Conservation (phyloP, 2,797 vertebrate genomes). For the Enteromius trimaculatus region DNA sequence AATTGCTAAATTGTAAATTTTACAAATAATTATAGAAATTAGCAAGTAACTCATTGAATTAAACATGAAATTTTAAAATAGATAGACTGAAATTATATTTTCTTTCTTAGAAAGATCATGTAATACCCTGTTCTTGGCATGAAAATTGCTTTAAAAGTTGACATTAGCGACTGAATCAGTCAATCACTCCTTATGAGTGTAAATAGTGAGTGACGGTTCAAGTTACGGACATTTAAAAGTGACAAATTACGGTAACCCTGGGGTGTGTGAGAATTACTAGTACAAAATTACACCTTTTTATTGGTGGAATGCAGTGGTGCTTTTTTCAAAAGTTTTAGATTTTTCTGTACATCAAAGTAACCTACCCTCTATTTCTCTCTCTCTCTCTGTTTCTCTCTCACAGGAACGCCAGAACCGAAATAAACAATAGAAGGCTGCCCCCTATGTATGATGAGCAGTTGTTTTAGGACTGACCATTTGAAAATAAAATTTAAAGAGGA, state of each 20-base stretch:
- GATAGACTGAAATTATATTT: not conserved
- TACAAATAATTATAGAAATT: not conserved
- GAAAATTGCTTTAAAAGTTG: not conserved
- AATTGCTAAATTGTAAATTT: not conserved
- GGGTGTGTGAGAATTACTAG: not conserved
- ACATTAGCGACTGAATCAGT: not conserved
- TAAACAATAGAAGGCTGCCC: slow-evolving; percentile 84
- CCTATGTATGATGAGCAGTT: slow-evolving; percentile 71
- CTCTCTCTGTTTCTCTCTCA: slow-evolving; percentile 22
- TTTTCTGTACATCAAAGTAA: slow-evolving; percentile 27
- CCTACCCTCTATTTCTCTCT: slow-evolving; percentile 18
- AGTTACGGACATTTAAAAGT: not conserved
- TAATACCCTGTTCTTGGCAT: not conserved
- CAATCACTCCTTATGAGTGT: not conserved
- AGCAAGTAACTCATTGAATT: not conserved
- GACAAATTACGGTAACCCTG: not conserved
- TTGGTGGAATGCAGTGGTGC: not conserved
- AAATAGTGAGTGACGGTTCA: not conserved
- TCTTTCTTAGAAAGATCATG: not conserved
- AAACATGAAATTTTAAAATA: not conserved
- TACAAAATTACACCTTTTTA: not conserved
- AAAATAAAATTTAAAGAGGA: slow-evolving; percentile 71
- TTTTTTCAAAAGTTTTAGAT: not conserved
- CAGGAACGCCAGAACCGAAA: slow-evolving; percentile 94
- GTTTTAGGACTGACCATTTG: slow-evolving; percentile 75